Percentiles rank a stretch among this genome's conserved stretches.
Conservation (phyloP, 2,888 invertebrate genomes). For the Andricus curvator region DNA sequence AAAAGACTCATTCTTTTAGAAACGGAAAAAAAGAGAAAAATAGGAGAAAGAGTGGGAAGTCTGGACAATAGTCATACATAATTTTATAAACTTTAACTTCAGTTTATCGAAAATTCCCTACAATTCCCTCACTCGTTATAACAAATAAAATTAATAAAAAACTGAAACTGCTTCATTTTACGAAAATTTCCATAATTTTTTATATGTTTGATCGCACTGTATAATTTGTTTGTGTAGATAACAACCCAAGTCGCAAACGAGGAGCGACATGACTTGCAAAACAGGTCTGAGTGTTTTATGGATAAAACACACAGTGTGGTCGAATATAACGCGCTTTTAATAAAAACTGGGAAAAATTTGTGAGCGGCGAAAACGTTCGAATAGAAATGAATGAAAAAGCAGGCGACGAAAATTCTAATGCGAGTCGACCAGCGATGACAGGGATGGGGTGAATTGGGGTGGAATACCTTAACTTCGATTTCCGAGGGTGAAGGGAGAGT, state of each 20-base stretch:
- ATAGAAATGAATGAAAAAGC: conserved; percentile 21
- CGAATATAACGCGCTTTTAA: conserved; percentile 1
- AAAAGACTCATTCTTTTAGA: too few species aligned
- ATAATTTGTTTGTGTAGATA: neutral
- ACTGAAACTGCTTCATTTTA: too few species aligned
- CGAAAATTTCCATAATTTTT: neutral
- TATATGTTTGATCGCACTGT: neutral
- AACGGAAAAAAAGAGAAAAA: too few species aligned
- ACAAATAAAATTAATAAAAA: too few species aligned
- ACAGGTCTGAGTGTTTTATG: neutral
- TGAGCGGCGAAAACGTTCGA: neutral
- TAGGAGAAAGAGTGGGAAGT: too few species aligned
- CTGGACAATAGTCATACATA: too few species aligned
- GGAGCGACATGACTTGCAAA: conserved; percentile 1
- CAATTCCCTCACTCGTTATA: too few species aligned
- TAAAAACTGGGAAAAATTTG: conserved; percentile 25
- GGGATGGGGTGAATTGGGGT: conserved; percentile 20
- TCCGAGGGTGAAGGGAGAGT: neutral
- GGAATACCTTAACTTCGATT: conserved; percentile 37
- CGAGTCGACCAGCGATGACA: conserved; percentile 30
- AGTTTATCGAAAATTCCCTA: too few species aligned
- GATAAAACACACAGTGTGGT: neutral
- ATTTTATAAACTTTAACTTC: too few species aligned
- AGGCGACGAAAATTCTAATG: conserved; percentile 20
- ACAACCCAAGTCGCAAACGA: neutral